phyloP scores from a whole-genome alignment of 2,797 vertebrate genomes.

The Chelmon rostratus region DNA sequence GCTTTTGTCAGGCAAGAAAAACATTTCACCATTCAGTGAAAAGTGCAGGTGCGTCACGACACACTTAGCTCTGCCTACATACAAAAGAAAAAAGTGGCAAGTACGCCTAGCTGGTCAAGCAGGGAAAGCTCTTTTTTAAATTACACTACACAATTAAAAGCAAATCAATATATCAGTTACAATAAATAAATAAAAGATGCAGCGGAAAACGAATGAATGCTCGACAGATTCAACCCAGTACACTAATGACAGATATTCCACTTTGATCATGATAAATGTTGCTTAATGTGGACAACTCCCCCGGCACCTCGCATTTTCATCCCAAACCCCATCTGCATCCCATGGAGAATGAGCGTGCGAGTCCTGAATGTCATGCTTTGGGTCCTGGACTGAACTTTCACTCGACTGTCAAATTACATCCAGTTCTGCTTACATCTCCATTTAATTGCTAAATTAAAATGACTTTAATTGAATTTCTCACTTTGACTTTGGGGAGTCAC shows the following conservation, averaged over 20 bases:
- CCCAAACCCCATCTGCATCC: conserved; percentile 16
- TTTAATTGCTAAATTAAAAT: conserved; percentile 65
- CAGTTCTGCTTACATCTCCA: conserved; percentile 47
- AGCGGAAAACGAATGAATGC: neutral
- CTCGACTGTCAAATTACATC: conserved; percentile 53
- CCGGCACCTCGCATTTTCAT: conserved; percentile 16
- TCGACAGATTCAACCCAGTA: conserved; percentile 3
- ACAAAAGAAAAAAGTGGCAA: neutral
- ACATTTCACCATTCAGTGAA: conserved; percentile 6
- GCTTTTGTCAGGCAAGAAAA: conserved; percentile 15
- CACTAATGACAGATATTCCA: conserved; percentile 9
- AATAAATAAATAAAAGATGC: conserved; percentile 6
- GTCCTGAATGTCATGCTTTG: conserved; percentile 26
- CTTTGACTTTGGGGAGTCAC: conserved; percentile 64
- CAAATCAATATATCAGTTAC: neutral
- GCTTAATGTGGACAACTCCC: conserved; percentile 23
- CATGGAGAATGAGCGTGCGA: neutral
- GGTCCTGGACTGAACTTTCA: conserved; percentile 27
- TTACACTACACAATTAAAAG: neutral
- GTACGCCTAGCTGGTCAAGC: neutral
- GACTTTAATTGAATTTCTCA: conserved; percentile 63
- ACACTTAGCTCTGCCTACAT: conserved; percentile 3
- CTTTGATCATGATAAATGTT: conserved; percentile 14
- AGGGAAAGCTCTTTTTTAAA: neutral
- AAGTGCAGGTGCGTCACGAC: conserved; percentile 8